Conservation (phyloP, 2,888 invertebrate species). For the Lathronympha strigana region DNA sequence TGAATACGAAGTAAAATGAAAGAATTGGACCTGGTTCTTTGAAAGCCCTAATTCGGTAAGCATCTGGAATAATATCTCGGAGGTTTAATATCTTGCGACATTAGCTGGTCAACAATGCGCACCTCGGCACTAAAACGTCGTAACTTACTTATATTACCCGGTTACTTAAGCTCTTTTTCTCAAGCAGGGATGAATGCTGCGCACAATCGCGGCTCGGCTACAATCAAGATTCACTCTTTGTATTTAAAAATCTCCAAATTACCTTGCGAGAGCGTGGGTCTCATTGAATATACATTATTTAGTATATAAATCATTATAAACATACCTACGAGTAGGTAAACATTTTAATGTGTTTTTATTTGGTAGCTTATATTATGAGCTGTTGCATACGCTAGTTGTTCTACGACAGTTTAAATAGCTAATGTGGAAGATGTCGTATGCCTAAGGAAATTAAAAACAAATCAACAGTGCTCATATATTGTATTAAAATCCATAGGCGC, state of each 20-base stretch:
- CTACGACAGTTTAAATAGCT: too few relatives aligned
- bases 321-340: neutral
- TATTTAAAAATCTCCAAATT: slow-evolving; percentile 37
- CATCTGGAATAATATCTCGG: neutral
- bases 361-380: too few relatives aligned
- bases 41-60: neutral
- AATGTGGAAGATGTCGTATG: too few relatives aligned
- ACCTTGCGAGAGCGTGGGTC: slow-evolving; percentile 23
- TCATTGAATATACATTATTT: neutral
- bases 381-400: too few relatives aligned
- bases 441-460: too few relatives aligned
- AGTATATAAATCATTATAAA: neutral
- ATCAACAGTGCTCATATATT: too few relatives aligned
- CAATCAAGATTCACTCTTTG: slow-evolving; percentile 40
- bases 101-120: slow-evolving; percentile 36
- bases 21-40: too few relatives aligned
- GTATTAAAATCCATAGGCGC: too few relatives aligned
- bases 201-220: slow-evolving; percentile 34
- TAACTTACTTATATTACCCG: neutral
- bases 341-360: neutral
- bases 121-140: neutral
- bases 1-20: too few relatives aligned
- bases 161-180: neutral
- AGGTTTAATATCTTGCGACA: slow-evolving; percentile 38
- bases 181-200: slow-evolving; percentile 15